Conservation (phyloP, 2,113 vertebrate species). For the Dipodomys spectabilis region DNA sequence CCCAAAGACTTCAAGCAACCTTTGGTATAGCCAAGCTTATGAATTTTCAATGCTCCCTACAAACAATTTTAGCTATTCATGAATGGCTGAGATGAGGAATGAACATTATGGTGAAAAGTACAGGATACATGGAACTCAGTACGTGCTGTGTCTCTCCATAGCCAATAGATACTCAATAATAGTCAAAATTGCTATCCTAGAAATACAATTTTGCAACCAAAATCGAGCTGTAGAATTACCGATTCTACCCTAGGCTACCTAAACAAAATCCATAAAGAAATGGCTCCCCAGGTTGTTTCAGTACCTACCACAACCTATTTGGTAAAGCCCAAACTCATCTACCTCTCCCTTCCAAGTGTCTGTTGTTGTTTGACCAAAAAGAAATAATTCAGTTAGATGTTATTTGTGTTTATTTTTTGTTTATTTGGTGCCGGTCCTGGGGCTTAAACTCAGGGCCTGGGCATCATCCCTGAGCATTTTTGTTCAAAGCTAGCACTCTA, state of each 20-base stretch:
- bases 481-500: no score
- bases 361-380: not conserved
- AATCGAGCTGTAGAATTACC: not conserved
- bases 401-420: not conserved
- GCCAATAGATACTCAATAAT: not conserved
- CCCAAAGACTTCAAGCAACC: not conserved
- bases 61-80: not conserved
- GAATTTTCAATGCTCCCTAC: not conserved
- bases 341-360: not conserved
- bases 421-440: no score
- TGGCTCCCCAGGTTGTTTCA: not conserved
- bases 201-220: not conserved
- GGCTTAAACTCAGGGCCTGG: no score
- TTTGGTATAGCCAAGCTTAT: not conserved
- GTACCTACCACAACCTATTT: not conserved
- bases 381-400: not conserved
- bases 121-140: not conserved
- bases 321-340: not conserved
- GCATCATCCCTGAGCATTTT: no score
- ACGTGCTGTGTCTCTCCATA: not conserved
- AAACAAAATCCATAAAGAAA: not conserved
- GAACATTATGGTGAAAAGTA: not conserved
- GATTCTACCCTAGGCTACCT: not conserved
- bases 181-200: not conserved
- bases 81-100: not conserved